A percentile compares a stretch with the other conserved stretches of the same genome.
Evolutionary conservation across 2,797 vertebrate genomes (phyloP).

Genomic region (Erethizon dorsatum): DNA sequence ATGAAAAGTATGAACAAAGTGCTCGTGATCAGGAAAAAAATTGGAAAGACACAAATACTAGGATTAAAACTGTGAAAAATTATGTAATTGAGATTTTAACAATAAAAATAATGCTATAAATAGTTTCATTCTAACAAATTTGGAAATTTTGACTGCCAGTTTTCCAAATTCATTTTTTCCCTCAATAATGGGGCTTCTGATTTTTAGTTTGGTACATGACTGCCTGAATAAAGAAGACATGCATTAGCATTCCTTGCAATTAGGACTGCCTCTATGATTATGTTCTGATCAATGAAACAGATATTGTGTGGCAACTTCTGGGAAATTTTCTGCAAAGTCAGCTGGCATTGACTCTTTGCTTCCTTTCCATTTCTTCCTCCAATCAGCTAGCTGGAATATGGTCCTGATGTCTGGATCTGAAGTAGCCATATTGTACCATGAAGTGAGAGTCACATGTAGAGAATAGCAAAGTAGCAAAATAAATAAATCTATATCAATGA

Average conservation of each 20-base stretch:
- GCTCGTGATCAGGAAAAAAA: background rate
- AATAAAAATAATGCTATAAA: background rate
- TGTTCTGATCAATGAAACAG: background rate
- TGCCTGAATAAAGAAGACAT: background rate
- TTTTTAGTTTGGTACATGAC: background rate
- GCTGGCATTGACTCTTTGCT: background rate
- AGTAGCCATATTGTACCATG: background rate
- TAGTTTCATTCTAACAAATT: background rate
- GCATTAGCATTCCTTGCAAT: background rate
- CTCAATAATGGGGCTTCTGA: background rate
- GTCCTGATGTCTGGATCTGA: background rate
- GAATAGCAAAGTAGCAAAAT: background rate
- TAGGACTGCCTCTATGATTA: background rate
- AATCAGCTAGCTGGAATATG: background rate
- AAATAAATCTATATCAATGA: background rate
- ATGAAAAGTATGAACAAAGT: background rate
- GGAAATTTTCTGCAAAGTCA: background rate
- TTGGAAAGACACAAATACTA: background rate
- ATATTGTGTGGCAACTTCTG: background rate
- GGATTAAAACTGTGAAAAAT: background rate
- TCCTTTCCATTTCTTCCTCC: background rate
- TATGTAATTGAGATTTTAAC: conserved; percentile 24
- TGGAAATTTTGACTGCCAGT: background rate
- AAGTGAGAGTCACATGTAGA: background rate
- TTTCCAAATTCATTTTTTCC: background rate